phyloP scores from a whole-genome alignment of 2,888 invertebrate genomes.

The Neoaliturus tenellus region DNA sequence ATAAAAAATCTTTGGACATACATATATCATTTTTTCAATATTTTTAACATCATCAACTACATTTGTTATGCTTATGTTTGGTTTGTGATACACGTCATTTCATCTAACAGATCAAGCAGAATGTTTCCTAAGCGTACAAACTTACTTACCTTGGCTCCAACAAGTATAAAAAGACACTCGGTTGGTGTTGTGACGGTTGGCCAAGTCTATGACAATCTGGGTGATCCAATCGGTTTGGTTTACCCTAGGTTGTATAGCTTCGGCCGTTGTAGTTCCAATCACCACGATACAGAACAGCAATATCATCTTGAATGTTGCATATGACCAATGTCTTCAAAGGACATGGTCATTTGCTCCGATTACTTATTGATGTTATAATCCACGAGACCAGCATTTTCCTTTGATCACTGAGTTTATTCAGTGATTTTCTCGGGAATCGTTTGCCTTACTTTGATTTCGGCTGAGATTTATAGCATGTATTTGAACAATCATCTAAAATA shows the following conservation, averaged over 20 bases:
- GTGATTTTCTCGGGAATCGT: not conserved
- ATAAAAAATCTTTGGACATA: no score
- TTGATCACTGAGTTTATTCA: not conserved
- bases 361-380: not conserved
- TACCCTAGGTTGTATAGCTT: not conserved
- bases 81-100: no score
- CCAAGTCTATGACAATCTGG: not conserved
- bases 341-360: not conserved
- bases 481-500: no score
- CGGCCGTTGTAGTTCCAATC: not conserved
- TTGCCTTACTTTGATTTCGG: not conserved
- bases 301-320: not conserved
- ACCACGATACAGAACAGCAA: not conserved
- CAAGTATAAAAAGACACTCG: conserved; percentile 8
- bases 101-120: no score
- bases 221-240: conserved; percentile 18
- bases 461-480: no score
- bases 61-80: no score
- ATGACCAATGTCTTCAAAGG: not conserved
- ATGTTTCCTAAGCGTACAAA: no score
- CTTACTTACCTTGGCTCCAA: conserved; percentile 29
- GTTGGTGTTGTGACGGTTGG: conserved; percentile 3
- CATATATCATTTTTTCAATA: no score
- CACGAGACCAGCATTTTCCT: not conserved
- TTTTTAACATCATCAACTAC: no score